Evolutionary conservation across 2,113 vertebrate genomes (phyloP).

Genomic region (Aviceda subcristata): DNA sequence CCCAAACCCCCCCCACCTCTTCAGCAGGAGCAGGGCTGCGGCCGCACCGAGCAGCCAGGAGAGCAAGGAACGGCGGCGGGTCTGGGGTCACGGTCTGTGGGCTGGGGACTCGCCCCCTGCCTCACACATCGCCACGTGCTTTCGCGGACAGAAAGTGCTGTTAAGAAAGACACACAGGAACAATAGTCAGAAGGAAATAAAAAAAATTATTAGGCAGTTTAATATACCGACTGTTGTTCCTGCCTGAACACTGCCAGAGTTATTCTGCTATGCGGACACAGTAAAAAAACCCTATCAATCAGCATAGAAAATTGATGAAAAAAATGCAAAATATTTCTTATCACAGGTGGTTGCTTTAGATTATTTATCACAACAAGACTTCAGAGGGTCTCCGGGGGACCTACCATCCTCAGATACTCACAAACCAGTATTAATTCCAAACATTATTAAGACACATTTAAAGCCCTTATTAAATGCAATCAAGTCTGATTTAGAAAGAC

Average conservation of each 20-base stretch:
- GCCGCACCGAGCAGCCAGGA: fast-evolving
- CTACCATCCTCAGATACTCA: conserved; percentile 35
- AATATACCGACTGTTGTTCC: not conserved
- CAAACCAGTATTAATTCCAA: conserved; percentile 66
- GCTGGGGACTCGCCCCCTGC: fast-evolving
- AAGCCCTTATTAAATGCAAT: conserved; percentile 69
- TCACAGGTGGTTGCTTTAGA: not conserved
- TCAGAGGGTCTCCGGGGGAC: conserved; percentile 34
- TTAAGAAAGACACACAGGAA: not conserved
- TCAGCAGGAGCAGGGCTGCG: fast-evolving
- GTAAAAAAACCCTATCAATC: not conserved
- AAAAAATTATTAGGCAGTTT: not conserved
- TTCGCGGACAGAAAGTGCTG: not conserved
- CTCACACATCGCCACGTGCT: fast-evolving
- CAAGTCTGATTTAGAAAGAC: conserved; percentile 66
- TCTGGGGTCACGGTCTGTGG: fast-evolving
- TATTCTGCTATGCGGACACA: not conserved
- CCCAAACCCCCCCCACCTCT: fast-evolving
- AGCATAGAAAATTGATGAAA: not conserved
- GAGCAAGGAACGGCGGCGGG: fast-evolving
- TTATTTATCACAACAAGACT: conserved; percentile 49
- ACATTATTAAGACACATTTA: conserved; percentile 58
- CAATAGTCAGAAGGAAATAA: not conserved
- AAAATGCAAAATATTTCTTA: not conserved
- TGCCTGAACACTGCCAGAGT: not conserved